A percentile compares a stretch with the other conserved stretches of the same genome.
These are phyloP conservation scores for Erpobdella octoculata DNA, from an alignment of 2,888 invertebrate genomes.

Conservation along the genomic window DNA sequence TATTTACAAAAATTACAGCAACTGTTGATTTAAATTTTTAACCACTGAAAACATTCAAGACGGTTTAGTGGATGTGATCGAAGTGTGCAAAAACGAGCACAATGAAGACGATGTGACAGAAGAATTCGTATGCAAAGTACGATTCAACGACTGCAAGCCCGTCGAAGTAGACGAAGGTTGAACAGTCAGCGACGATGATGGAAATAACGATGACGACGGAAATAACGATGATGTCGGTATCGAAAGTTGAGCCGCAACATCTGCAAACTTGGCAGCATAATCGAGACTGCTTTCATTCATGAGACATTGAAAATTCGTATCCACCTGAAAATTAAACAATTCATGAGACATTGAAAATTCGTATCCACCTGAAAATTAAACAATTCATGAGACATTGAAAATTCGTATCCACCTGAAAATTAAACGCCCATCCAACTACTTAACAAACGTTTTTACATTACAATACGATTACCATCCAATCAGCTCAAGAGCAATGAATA, in stretches of 20 bases:
- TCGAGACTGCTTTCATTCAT: constrained; percentile 23
- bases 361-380: constrained; percentile 18
- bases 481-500: background rate
- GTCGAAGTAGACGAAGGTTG: background rate
- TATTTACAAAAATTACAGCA: too few species aligned
- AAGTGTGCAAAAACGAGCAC: too few species aligned
- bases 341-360: background rate
- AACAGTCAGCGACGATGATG: constrained; percentile 3
- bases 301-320: constrained; percentile 5
- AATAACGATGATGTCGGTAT: background rate
- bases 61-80: too few species aligned
- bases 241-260: constrained; percentile 16
- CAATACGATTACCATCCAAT: background rate
- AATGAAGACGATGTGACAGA: too few species aligned
- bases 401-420: constrained; percentile 15
- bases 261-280: constrained; percentile 25
- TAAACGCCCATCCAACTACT: background rate
- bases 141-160: too few species aligned
- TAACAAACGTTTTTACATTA: background rate
- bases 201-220: background rate
- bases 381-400: background rate
- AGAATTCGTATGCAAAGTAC: too few species aligned
- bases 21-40: too few species aligned
- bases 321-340: constrained; percentile 12
- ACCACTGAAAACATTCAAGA: too few species aligned